phyloP scores from a whole-genome alignment of 2,797 vertebrate species.

The Amblyopsis hoosieri region DNA sequence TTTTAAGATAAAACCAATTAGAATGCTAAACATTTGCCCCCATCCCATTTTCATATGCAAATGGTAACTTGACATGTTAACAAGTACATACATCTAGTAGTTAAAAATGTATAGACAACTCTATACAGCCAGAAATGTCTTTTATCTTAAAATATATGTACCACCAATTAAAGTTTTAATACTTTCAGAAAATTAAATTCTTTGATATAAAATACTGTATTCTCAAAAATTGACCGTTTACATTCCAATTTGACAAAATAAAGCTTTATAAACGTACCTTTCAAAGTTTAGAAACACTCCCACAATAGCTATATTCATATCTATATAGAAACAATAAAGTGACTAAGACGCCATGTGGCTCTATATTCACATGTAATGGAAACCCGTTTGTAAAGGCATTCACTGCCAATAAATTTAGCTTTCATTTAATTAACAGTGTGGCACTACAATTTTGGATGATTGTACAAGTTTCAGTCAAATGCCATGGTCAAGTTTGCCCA shows the following conservation, averaged over 20 bases:
- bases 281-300: constrained; percentile 79
- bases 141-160: constrained; percentile 88
- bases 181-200: constrained; percentile 82
- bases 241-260: constrained; percentile 84
- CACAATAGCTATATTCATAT: constrained; percentile 68
- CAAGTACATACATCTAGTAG: constrained; percentile 66
- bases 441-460: constrained; percentile 83
- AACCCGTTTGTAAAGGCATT: constrained; percentile 81
- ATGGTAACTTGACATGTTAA: constrained; percentile 72
- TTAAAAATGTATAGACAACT: constrained; percentile 86
- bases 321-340: constrained; percentile 83
- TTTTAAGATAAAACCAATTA: constrained; percentile 52
- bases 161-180: constrained; percentile 77
- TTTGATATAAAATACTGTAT: constrained; percentile 86
- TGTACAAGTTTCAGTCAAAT: constrained; percentile 78
- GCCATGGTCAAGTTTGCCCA: constrained; percentile 71
- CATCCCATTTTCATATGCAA: constrained; percentile 47
- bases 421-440: constrained; percentile 79
- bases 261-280: constrained; percentile 78
- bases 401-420: constrained; percentile 65
- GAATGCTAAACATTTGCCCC: constrained; percentile 37
- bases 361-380: constrained; percentile 83
- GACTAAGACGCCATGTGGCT: constrained; percentile 78
- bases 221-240: constrained; percentile 75
- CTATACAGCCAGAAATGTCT: constrained; percentile 89